Conservation (phyloP, 2,888 invertebrate genomes). For the Hypsopygia costalis region DNA sequence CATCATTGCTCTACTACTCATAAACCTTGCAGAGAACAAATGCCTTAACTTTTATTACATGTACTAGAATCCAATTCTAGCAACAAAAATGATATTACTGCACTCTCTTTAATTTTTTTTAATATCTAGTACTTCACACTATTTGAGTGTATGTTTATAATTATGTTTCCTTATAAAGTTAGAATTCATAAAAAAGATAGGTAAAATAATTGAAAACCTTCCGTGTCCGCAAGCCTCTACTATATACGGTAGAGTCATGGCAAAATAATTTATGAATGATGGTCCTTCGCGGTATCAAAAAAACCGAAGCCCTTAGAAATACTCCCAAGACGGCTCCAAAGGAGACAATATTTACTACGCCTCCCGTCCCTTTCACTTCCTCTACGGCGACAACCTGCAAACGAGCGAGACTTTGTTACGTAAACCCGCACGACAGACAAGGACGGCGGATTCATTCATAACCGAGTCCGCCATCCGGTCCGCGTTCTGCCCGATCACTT, state of each 20-base stretch:
- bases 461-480: constrained; percentile 78
- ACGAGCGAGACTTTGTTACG: constrained; percentile 53
- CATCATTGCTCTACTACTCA: constrained; percentile 1
- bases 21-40: background rate
- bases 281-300: constrained; percentile 62
- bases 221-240: background rate
- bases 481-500: constrained; percentile 70
- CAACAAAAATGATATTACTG: too few species aligned
- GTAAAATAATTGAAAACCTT: too few species aligned
- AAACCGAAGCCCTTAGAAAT: constrained; percentile 62
- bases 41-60: too few species aligned
- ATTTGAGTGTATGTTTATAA: too few species aligned
- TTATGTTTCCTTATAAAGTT: too few species aligned
- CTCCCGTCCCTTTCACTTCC: constrained; percentile 79
- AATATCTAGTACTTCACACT: too few species aligned
- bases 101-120: too few species aligned
- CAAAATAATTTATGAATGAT: constrained; percentile 65
- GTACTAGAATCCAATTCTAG: too few species aligned
- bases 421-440: constrained; percentile 42
- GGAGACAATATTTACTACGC: constrained; percentile 78
- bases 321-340: constrained; percentile 56
- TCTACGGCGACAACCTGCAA: constrained; percentile 73
- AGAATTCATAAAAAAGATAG: too few species aligned
- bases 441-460: constrained; percentile 77
- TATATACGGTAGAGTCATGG: constrained; percentile 12